These are phyloP conservation scores for Anguilla anguilla DNA, from an alignment of 2,797 vertebrate species.

Conservation along the genomic window DNA sequence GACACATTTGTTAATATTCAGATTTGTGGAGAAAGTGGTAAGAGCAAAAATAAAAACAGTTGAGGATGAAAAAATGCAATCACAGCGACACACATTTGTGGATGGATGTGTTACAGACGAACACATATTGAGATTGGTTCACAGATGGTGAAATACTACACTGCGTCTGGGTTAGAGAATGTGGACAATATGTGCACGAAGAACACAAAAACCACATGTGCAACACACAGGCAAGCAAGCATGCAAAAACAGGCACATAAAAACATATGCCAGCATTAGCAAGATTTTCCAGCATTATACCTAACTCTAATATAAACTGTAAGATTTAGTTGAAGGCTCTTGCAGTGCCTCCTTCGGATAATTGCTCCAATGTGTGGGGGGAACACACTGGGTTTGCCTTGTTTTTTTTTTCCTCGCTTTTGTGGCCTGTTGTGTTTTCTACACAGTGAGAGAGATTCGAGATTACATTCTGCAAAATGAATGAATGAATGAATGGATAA, in stretches of 20 bases:
- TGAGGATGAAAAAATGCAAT: conserved; percentile 9
- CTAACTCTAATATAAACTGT: conserved; percentile 36
- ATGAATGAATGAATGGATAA: neutral
- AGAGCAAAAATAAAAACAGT: neutral
- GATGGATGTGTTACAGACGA: neutral
- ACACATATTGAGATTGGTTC: neutral
- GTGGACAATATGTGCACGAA: conserved; percentile 26
- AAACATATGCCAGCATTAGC: conserved; percentile 38
- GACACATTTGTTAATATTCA: conserved; percentile 24
- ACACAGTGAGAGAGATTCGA: neutral
- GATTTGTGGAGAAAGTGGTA: neutral
- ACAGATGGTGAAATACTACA: conserved; percentile 11
- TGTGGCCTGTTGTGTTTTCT: neutral
- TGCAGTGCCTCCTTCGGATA: conserved; percentile 45
- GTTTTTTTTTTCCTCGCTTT: neutral
- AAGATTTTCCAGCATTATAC: conserved; percentile 41
- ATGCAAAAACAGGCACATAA: conserved; percentile 38
- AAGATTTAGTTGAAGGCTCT: conserved; percentile 42
- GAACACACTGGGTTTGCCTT: conserved; percentile 31
- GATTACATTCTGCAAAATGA: neutral
- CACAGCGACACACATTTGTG: neutral
- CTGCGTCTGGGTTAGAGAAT: neutral
- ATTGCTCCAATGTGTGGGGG: conserved; percentile 47
- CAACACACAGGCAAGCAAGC: conserved; percentile 13
- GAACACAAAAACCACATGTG: conserved; percentile 26